Evolutionary conservation across 2,113 vertebrate species (phyloP).

Genomic region (Notechis scutatus): DNA sequence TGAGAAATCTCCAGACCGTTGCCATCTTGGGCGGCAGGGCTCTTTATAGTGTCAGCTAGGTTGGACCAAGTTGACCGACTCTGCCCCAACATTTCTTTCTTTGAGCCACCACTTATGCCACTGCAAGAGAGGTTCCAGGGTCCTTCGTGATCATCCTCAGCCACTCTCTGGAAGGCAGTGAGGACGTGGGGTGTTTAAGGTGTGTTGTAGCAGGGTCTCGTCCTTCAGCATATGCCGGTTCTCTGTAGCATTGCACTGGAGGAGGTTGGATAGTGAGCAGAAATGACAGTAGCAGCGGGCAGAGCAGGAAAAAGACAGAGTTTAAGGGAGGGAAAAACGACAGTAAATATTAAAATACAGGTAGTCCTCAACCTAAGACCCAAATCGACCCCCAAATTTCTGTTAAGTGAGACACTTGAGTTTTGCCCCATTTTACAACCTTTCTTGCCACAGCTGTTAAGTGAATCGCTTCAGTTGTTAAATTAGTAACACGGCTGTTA

Average conservation of each 20-base stretch:
- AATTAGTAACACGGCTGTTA: no score
- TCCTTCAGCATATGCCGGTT: conserved; percentile 30
- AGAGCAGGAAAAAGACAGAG: neutral
- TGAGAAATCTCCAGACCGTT: conserved; percentile 84
- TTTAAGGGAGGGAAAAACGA: neutral
- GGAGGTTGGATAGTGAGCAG: neutral
- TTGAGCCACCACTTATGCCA: conserved; percentile 62
- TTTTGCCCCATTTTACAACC: no score
- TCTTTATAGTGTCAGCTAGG: conserved; percentile 69
- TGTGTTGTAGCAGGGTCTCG: fast-evolving
- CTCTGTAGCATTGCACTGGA: conserved; percentile 34
- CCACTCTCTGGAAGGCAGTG: conserved; percentile 29
- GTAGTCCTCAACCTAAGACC: no score
- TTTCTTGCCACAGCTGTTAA: no score
- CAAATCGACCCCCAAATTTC: no score
- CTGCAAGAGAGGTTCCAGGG: conserved; percentile 55
- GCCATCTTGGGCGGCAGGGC: conserved; percentile 83
- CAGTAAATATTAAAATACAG: neutral
- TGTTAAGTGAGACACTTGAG: no score
- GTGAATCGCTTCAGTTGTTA: no score
- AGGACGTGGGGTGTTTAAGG: neutral
- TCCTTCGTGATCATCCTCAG: conserved; percentile 53
- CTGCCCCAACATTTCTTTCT: conserved; percentile 96
- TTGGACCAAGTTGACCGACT: conserved; percentile 68
- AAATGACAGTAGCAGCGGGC: no score